Conservation (phyloP, 2,888 invertebrate species). For the Augochlorella aurata region DNA sequence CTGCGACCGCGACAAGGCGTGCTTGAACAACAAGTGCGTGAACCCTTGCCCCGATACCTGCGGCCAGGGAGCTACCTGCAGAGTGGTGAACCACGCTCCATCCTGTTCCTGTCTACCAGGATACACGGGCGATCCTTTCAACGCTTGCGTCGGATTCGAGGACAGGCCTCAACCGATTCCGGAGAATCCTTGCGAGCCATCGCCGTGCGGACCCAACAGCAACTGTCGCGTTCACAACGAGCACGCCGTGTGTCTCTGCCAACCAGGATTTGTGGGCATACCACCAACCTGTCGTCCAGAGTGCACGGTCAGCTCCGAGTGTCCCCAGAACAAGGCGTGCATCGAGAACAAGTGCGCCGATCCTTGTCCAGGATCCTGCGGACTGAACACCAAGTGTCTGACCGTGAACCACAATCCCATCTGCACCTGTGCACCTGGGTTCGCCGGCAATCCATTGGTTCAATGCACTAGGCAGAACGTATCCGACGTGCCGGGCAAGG, state of each 20-base stretch:
- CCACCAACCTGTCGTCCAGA: slow-evolving; percentile 92
- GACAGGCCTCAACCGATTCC: slow-evolving; percentile 66
- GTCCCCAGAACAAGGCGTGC: slow-evolving; percentile 91
- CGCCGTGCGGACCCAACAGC: slow-evolving; percentile 93
- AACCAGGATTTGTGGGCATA: slow-evolving; percentile 88
- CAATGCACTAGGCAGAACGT: slow-evolving; percentile 86
- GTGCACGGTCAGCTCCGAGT: slow-evolving; percentile 92
- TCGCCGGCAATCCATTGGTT: slow-evolving; percentile 91
- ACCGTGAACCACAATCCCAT: slow-evolving; percentile 94
- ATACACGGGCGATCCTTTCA: slow-evolving; percentile 89
- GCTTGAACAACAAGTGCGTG: slow-evolving; percentile 92
- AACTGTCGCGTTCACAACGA: slow-evolving; percentile 89
- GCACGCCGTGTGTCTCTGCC: slow-evolving; percentile 92
- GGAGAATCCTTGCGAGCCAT: slow-evolving; percentile 88
- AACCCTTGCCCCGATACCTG: slow-evolving; percentile 93
- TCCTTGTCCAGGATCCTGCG: slow-evolving; percentile 92
- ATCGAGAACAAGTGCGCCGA: slow-evolving; percentile 91
- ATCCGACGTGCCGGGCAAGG: slow-evolving; percentile 71
- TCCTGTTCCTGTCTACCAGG: slow-evolving; percentile 91
- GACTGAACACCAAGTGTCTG: slow-evolving; percentile 91
- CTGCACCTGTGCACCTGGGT: slow-evolving; percentile 91
- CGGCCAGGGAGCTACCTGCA: slow-evolving; percentile 90
- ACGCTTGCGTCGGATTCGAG: slow-evolving; percentile 81
- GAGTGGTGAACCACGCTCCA: slow-evolving; percentile 91
- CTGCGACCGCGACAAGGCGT: slow-evolving; percentile 89